Evolutionary conservation across 2,888 invertebrate genomes (phyloP), one percentile per base, ranked within the genome.

Genomic region (Dioctria rufipes): DNA sequence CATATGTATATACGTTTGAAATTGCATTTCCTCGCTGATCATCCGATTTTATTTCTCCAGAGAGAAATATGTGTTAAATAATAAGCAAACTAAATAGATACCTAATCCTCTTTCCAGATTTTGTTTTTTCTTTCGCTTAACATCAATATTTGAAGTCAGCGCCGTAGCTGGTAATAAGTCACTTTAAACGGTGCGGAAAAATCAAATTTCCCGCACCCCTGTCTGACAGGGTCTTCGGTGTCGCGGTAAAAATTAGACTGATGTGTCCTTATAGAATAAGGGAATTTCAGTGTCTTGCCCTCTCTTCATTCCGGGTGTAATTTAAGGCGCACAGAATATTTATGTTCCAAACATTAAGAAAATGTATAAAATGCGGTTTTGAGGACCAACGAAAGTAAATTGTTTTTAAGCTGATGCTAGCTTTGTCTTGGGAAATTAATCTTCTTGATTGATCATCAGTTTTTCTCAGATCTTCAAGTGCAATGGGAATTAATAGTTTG

Each of bases 161-260:
- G 75, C 82, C 80, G 65, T 77, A 61, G 58, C 43, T 78, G 80
- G 80, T 40, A 80, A 82, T 82, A 82, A 78, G 73, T 82, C 80
- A 82, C 63, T n/a, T 80, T 69, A 82, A 82, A 82, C 82, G 78
- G 60, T 60, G 80, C 82, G 78, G 63, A 78, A 82, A 82, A 82
- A 82, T 82, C 82, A 78, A 63, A 78, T 75, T 80, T 51, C 63
- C 78, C 71, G 78, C 46, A 46, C 63, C 37, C 40, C 78, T 63
- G 5, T 66, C 65, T 60, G 9, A 5, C 5, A 13, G 42, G 61
- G 3, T 13, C 46, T 51, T 61, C 43, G 40, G n/a, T 25, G 25
- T 61, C 51, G 51, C 42, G 5, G 13, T 65, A 49, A n/a, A 39
- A 39, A 43, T 46, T 65, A n/a, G 42, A 65, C 39, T 13, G 11